Conservation (phyloP, 2,888 invertebrate species). For the Mesorhabditis spiculigera region DNA sequence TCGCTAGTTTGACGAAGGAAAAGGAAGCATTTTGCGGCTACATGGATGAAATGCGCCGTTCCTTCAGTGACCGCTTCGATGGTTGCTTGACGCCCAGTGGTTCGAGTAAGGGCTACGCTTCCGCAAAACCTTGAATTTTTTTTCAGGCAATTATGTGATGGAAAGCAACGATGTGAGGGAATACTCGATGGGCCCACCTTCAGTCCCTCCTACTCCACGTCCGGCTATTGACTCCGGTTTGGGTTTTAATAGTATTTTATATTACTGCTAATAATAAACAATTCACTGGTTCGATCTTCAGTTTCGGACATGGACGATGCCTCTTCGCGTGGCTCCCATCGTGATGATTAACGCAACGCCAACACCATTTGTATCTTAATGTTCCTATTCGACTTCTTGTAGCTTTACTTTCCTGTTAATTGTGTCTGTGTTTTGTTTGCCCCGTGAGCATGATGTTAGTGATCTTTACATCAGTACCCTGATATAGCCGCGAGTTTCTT, state of each 20-base stretch:
- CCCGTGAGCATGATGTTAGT: no score
- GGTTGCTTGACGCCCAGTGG: neutral
- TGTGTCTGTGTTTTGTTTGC: no score
- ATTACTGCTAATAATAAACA: no score
- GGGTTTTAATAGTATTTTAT: no score
- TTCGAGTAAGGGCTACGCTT: neutral
- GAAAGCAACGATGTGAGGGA: neutral
- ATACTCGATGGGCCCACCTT: neutral
- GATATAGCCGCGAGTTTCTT: no score
- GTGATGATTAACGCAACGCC: neutral
- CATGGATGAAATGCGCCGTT: neutral
- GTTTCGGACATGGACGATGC: conserved; percentile 5
- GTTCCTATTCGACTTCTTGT: no score
- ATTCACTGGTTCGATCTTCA: neutral
- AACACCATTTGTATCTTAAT: neutral
- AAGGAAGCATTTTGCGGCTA: neutral
- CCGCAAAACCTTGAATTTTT: no score
- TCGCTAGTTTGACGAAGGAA: conserved; percentile 1
- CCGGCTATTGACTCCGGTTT: neutral
- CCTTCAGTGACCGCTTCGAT: conserved; percentile 1
- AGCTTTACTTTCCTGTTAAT: no score
- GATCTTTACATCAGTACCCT: no score
- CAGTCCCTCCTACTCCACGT: neutral
- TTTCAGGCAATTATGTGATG: neutral
- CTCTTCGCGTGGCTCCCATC: conserved; percentile 2